Conservation (phyloP, 2,113 vertebrate species). For the Bufo bufo region DNA sequence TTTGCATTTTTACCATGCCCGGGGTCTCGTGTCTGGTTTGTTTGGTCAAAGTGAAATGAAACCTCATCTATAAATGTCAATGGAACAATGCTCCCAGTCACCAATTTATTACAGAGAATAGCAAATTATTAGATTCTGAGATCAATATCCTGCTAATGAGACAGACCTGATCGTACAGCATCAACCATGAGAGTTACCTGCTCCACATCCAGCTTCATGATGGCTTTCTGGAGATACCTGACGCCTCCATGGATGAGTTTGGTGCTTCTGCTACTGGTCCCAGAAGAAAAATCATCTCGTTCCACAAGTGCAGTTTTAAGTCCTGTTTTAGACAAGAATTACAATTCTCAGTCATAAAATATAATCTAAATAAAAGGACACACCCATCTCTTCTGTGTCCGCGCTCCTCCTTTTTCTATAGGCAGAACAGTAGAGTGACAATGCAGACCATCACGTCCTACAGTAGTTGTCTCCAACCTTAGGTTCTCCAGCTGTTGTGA, state of each 20-base stretch:
- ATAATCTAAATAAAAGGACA: no score
- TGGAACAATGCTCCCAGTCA: neutral
- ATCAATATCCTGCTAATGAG: conserved; percentile 6
- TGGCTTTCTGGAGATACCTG: conserved; percentile 97
- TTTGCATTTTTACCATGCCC: conserved; percentile 4
- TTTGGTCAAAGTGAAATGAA: conserved; percentile 4
- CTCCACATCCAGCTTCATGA: conserved; percentile 95
- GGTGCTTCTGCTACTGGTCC: conserved; percentile 92
- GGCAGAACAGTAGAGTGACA: neutral
- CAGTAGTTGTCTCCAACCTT: neutral
- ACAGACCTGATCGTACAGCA: neutral
- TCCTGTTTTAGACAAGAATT: conserved; percentile 70
- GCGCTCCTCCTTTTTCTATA: neutral
- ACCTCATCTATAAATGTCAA: conserved; percentile 23
- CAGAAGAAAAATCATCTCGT: conserved; percentile 94
- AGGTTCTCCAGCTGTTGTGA: neutral
- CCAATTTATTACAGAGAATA: conserved; percentile 11
- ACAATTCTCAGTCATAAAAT: no score
- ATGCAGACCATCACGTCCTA: neutral
- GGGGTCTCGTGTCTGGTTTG: conserved; percentile 1
- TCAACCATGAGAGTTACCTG: conserved; percentile 80
- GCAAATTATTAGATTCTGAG: conserved; percentile 7
- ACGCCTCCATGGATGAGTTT: conserved; percentile 96
- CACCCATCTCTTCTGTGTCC: neutral
- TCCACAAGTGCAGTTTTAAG: conserved; percentile 92